Evolutionary conservation across 2,888 invertebrate genomes (phyloP), one percentile per base, ranked within the genome.

Genomic region (Punctoribates punctum): DNA sequence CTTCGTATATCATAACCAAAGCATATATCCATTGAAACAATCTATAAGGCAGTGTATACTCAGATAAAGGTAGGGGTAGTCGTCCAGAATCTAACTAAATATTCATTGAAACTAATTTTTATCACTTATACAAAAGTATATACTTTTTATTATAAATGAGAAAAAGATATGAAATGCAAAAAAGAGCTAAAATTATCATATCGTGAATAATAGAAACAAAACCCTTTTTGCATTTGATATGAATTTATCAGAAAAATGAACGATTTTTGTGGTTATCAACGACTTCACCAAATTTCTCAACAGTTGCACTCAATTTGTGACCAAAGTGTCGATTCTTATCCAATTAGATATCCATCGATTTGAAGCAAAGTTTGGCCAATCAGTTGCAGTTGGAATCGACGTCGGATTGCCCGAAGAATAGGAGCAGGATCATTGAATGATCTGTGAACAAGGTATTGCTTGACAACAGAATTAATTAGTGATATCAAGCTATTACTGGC

Each of bases 111-210:
- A 48, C 17, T 15, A 48, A 48, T 48, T 48, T 48, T 48, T 17
- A 48, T 13, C 46, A 48, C 13, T 13, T 48, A 48, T 48, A 48
- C 46, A 15, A 15, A 17, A 11, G 13, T 17, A 48, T 48, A n/a
- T 48, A 48, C 17, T 15, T 48, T 48, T 48, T 48, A 48, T 48
- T 48, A 48, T 48, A 11, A 48, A 17, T 48, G 17, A 48, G 17
- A 48, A 48, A 15, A 8, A 48, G 46, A 48, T 48, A 48, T 48
- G 46, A 15, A 8, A 8, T 48, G 46, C 46, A 48, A 48, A 57
- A 51, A 57, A 57, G n/a, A 57, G 57, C 11, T 27, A 60, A 9
- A 60, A 60, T 60, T 60, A 60, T 60, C 60, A 60, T 60, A 60
- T 60, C 60, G 5, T 60, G 27, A 27, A 60, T 60, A 60, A 60